Evolutionary conservation across 2,888 invertebrate species (phyloP).

Genomic region (Choreutis nemorana): DNA sequence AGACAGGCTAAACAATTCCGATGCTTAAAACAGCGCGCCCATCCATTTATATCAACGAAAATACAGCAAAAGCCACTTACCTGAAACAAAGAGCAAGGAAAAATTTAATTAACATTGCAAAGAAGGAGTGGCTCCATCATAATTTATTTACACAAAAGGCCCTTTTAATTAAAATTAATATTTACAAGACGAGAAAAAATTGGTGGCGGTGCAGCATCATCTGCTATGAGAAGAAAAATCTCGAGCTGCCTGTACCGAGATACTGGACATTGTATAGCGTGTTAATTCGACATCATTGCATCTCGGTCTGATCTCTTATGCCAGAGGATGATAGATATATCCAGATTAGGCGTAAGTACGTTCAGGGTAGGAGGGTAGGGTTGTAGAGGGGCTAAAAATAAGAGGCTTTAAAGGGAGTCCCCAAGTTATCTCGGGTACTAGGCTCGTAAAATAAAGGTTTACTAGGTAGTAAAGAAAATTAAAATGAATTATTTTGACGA

Average conservation of each 20-base stretch:
- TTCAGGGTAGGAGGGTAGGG: slow-evolving; percentile 14
- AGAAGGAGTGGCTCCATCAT: slow-evolving; percentile 32
- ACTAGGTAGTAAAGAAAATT: slow-evolving; percentile 65
- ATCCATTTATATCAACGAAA: too few relatives aligned
- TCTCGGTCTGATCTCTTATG: slow-evolving; percentile 7
- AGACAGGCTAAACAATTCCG: too few relatives aligned
- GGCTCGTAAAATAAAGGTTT: slow-evolving; percentile 65
- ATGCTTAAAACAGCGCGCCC: too few relatives aligned
- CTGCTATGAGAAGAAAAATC: slow-evolving; percentile 8
- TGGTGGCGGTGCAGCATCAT: slow-evolving; percentile 2
- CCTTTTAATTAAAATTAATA: slow-evolving; percentile 61
- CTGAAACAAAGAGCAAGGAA: slow-evolving; percentile 44
- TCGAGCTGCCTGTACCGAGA: slow-evolving; percentile 9
- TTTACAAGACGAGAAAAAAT: slow-evolving; percentile 44
- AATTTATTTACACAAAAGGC: slow-evolving; percentile 57
- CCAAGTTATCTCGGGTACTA: slow-evolving; percentile 55
- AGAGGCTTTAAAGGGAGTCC: slow-evolving; percentile 56
- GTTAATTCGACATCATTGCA: not conserved
- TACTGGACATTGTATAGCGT: not conserved
- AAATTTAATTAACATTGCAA: slow-evolving; percentile 59
- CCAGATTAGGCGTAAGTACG: slow-evolving; percentile 1
- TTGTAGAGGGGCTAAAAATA: slow-evolving; percentile 32
- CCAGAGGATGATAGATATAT: slow-evolving; percentile 9
- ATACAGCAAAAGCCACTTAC: slow-evolving; percentile 54
- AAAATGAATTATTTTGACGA: slow-evolving; percentile 68